phyloP scores from a whole-genome alignment of 1,140 invertebrate genomes.

The Pseudomyrmex flavicornis region DNA sequence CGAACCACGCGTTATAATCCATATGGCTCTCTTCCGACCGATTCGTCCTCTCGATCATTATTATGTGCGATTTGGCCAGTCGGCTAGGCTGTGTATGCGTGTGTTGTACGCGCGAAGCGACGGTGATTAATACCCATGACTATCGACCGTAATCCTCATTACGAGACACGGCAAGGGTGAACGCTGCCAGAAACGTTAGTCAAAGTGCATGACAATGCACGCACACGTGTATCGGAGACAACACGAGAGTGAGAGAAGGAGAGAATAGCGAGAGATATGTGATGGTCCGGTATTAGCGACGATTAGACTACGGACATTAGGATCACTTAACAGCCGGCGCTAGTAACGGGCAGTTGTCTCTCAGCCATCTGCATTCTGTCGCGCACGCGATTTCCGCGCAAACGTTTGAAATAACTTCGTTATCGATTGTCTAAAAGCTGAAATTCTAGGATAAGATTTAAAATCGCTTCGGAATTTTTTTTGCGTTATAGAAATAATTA shows the following conservation, averaged over 20 bases:
- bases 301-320: conserved; percentile 45
- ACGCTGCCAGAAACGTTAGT: conserved; percentile 50
- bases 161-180: conserved; percentile 14
- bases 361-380: conserved; percentile 48
- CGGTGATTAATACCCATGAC: conserved; percentile 49
- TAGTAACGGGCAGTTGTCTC: conserved; percentile 2
- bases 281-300: conserved; percentile 32
- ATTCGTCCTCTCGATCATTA: conserved; percentile 51
- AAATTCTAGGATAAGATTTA: not conserved
- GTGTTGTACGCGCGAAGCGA: conserved; percentile 3
- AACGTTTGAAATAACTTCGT: not conserved
- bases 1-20: conserved; percentile 23
- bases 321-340: conserved; percentile 48
- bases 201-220: conserved; percentile 53
- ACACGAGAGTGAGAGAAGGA: not conserved
- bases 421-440: not conserved
- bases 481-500: too few species aligned
- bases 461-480: not conserved
- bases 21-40: conserved; percentile 39
- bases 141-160: conserved; percentile 52
- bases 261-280: conserved; percentile 43
- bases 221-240: conserved; percentile 12
- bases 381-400: not conserved
- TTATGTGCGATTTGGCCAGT: conserved; percentile 5
- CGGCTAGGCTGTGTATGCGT: not conserved